Evolutionary conservation across 2,797 vertebrate species (phyloP), one percentile per base, ranked within the genome.

Genomic region (Glossophaga mutica): DNA sequence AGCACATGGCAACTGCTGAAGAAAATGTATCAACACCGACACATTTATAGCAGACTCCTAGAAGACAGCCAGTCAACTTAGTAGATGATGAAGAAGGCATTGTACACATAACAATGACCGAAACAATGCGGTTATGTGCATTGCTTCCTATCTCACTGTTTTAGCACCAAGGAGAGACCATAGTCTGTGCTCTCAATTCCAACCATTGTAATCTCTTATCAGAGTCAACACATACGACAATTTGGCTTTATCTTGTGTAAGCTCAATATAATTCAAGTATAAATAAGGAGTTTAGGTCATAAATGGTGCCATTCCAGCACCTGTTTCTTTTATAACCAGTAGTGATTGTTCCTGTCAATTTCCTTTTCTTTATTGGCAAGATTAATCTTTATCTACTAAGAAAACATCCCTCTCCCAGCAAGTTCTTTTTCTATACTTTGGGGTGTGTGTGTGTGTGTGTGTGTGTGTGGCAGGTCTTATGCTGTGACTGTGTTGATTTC

Each of bases 61-160:
- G 9, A 1, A 14, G 39, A 10, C 16, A 6, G 37, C 19, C 42
- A 29, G 55, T 9, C 2, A 34, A 10, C 67, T 4, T 24, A 6
- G 8, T 19, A 2, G 65, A 26, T 19, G 9, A 18, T 48, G 24
- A 48, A 18, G 70, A 46, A 42, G 10, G 11, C 18, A 5, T 12
- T 12, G 1, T 2, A 1, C 22, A 0, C 4, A 2, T 24, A 2
- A 67, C 29, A 32, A 18, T 6, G 7, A 62, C 29, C 0, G 0
- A 16, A 15, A n/a, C 1, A 3, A 1, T 2, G 9, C 3, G 18
- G 9, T 12, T 15, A 0, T 1, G 2, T 14, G 0, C 0, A 6
- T 2, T 19, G 8, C 44, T 68, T 44, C 10, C 3, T 26, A 29
- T 4, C 18, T 50, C 4, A 0, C 14, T 79, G n/a, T 12, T 79